phyloP scores from a whole-genome alignment of 2,888 invertebrate genomes.

The Tipula confusa region DNA sequence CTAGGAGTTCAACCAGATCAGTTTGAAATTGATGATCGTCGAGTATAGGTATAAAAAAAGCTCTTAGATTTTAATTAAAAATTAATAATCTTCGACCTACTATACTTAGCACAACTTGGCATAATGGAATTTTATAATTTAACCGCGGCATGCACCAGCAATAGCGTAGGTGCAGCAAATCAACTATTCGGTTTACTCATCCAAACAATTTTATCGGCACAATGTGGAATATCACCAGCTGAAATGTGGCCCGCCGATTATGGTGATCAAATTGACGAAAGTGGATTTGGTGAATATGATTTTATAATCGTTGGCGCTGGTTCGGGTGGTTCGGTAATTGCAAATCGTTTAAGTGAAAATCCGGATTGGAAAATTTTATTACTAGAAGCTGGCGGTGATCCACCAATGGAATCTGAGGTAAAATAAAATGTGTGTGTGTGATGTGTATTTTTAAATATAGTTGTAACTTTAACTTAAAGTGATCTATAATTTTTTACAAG shows the following conservation, averaged over 20 bases:
- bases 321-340: slow-evolving; percentile 52
- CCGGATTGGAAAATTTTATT: slow-evolving; percentile 49
- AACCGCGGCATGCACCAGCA: slow-evolving; percentile 38
- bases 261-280: slow-evolving; percentile 34
- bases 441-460: too few species aligned
- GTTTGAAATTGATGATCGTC: background rate
- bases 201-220: slow-evolving; percentile 56
- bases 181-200: slow-evolving; percentile 55
- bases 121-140: slow-evolving; percentile 33
- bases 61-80: background rate
- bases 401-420: slow-evolving; percentile 48
- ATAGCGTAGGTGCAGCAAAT: slow-evolving; percentile 41
- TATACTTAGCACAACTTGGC: too few species aligned
- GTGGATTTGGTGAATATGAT: slow-evolving; percentile 44
- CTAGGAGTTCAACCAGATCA: background rate
- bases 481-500: too few species aligned
- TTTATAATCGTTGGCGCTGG: slow-evolving; percentile 53
- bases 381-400: slow-evolving; percentile 53
- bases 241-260: slow-evolving; percentile 56
- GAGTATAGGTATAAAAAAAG: background rate
- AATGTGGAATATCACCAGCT: slow-evolving; percentile 54
- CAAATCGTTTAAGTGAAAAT: slow-evolving; percentile 51
- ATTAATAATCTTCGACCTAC: background rate
- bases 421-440: too few species aligned
- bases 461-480: too few species aligned